Percentiles rank a stretch among this genome's conserved stretches.
Evolutionary conservation across 2,888 invertebrate genomes (phyloP).

Genomic region (Drosophila putrida): DNA sequence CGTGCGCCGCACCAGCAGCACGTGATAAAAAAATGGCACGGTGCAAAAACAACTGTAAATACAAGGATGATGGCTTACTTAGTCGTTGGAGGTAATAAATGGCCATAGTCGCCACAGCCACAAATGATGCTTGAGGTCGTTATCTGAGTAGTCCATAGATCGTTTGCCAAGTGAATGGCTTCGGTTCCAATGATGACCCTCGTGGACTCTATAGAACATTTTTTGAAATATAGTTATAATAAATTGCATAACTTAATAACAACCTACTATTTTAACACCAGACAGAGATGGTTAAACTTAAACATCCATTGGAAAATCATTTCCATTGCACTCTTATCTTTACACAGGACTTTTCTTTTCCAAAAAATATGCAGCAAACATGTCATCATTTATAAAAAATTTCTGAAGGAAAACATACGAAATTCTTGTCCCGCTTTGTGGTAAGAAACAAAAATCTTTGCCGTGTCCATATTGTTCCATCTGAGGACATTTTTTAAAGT

Average conservation of each 20-base stretch:
- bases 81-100: conserved; percentile 73
- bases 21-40: conserved; percentile 57
- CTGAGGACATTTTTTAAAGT: conserved; percentile 21
- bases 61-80: conserved; percentile 76
- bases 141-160: conserved; percentile 42
- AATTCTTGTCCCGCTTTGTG: background rate
- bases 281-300: too few relatives aligned
- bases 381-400: background rate
- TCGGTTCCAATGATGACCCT: conserved; percentile 15
- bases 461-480: conserved; percentile 35
- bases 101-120: conserved; percentile 57
- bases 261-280: conserved; percentile 6
- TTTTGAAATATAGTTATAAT: conserved; percentile 33
- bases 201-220: conserved; percentile 16
- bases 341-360: background rate
- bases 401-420: background rate
- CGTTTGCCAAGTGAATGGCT: conserved; percentile 37
- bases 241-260: conserved; percentile 43
- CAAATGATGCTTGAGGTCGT: conserved; percentile 61
- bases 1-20: conserved; percentile 46
- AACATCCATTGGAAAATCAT: background rate
- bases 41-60: conserved; percentile 75
- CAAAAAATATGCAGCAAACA: background rate
- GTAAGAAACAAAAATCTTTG: conserved; percentile 6
- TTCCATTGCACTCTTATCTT: background rate